phyloP scores from a whole-genome alignment of 1,140 invertebrate genomes.

The Conus ventricosus region DNA sequence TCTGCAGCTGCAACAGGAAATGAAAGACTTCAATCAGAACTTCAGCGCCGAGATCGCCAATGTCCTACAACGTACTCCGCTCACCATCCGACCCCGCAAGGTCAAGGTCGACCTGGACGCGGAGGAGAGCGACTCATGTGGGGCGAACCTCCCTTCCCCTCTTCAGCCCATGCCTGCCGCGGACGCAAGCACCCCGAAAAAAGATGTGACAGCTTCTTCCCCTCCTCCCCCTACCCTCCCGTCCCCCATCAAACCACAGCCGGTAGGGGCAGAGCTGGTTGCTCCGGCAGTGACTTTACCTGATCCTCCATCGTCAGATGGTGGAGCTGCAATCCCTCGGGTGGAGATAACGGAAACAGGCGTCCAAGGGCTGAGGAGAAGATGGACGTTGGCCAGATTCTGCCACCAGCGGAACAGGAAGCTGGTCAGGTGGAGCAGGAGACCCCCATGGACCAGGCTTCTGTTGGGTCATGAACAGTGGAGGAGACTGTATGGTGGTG shows the following conservation, averaged over 20 bases:
- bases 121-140: slow-evolving; percentile 51
- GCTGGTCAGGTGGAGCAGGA: background rate
- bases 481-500: too few relatives aligned
- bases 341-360: background rate
- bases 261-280: background rate
- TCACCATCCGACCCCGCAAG: slow-evolving; percentile 70
- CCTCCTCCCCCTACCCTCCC: background rate
- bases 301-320: background rate
- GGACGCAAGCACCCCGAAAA: background rate
- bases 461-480: background rate
- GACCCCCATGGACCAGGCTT: background rate
- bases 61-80: slow-evolving; percentile 63
- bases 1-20: slow-evolving; percentile 80
- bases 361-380: too few relatives aligned
- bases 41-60: slow-evolving; percentile 67
- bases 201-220: background rate
- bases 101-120: slow-evolving; percentile 71
- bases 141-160: slow-evolving; percentile 64
- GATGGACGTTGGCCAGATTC: background rate
- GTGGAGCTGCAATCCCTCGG: background rate
- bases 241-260: background rate
- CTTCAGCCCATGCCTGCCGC: slow-evolving; percentile 52
- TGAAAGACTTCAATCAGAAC: slow-evolving; percentile 81
- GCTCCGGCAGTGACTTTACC: background rate
- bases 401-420: too few relatives aligned